Evolutionary conservation across 2,797 vertebrate genomes (phyloP).

Genomic region (Hippopotamyrus pictus): DNA sequence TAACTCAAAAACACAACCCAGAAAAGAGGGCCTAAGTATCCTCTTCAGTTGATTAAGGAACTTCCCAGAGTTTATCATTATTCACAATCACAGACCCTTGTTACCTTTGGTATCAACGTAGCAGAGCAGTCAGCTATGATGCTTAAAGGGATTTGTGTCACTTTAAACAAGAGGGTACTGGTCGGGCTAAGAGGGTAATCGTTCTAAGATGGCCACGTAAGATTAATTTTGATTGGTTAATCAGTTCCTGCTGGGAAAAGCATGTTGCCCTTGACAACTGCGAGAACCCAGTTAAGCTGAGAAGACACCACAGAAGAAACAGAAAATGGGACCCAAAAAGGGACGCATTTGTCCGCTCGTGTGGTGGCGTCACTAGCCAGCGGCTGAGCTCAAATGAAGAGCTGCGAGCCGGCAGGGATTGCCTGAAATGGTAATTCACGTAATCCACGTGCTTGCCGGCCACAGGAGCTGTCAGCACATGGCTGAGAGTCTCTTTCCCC

Average conservation of each 20-base stretch:
- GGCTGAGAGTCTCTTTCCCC: background rate
- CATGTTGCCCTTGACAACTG: background rate
- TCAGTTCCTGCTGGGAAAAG: background rate
- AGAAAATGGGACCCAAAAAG: background rate
- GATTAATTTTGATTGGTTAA: background rate
- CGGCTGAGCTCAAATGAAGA: background rate
- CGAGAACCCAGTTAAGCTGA: background rate
- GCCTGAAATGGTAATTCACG: conserved; percentile 10
- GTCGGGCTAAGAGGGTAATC: background rate
- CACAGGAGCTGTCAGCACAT: conserved; percentile 2
- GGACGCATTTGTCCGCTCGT: no score
- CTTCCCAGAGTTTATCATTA: background rate
- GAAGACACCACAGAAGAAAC: background rate
- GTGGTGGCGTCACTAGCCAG: background rate
- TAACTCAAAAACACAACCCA: background rate
- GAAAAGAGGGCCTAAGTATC: background rate
- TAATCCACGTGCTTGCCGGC: background rate
- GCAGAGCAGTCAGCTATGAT: background rate
- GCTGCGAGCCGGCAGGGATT: background rate
- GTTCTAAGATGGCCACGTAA: background rate
- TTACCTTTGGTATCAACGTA: background rate
- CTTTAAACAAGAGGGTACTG: background rate
- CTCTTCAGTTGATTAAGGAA: conserved; percentile 3
- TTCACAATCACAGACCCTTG: background rate
- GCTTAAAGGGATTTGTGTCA: background rate